Evolutionary conservation across 2,888 invertebrate species (phyloP).

Genomic region (Trachelus troglodyta): DNA sequence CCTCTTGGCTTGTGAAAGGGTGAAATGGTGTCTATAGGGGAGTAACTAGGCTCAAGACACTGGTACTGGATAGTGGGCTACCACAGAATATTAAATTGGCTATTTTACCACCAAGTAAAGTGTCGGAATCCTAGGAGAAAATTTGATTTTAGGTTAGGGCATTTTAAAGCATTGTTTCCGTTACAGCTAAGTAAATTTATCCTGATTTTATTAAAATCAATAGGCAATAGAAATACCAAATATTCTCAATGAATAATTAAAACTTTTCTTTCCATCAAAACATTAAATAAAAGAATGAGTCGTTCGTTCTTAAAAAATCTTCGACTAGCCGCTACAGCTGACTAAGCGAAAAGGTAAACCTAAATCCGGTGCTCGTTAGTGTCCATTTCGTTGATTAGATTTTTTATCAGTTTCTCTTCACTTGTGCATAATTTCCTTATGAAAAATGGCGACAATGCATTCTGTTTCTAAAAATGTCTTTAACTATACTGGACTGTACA

Average conservation of each 20-base stretch:
- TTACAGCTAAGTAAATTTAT: not conserved
- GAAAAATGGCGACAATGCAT: not conserved
- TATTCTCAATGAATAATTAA: not conserved
- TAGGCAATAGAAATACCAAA: not conserved
- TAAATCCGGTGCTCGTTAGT: not conserved
- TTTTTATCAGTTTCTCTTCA: not conserved
- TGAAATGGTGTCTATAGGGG: not conserved
- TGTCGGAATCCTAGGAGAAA: not conserved
- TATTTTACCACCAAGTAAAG: not conserved
- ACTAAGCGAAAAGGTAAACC: not conserved
- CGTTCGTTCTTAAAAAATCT: not conserved
- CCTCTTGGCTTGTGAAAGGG: not conserved
- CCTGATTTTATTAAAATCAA: not conserved
- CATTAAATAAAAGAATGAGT: not conserved
- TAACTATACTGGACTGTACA: not conserved
- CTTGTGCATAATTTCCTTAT: too few species aligned
- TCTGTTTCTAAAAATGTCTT: not conserved
- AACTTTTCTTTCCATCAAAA: not conserved
- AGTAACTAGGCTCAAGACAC: not conserved
- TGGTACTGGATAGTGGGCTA: not conserved
- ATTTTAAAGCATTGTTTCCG: not conserved
- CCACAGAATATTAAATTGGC: not conserved
- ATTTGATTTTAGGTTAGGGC: not conserved
- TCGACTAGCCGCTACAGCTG: not conserved
- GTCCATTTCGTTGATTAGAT: not conserved